Evolutionary conservation across 2,113 vertebrate genomes (phyloP), one percentile per base, ranked within the genome.

Genomic region (Cardinalis cardinalis): DNA sequence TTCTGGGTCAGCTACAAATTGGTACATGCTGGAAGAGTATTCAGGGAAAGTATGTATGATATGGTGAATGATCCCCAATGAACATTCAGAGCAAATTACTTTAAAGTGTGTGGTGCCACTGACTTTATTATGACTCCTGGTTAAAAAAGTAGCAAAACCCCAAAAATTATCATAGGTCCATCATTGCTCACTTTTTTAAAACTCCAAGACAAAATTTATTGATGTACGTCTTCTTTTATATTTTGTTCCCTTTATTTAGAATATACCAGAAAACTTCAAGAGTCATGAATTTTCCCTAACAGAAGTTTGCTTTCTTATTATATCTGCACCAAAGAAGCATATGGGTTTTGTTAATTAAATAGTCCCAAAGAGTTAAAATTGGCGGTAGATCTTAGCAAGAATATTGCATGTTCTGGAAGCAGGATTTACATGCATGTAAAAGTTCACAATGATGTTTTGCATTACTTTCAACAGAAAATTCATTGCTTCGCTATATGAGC

Each of bases 401-500:
- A 10, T 76, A 53, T 60, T 71, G 7, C 20, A 13, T 73, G 20
- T 84, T 83, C 92, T 59, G n/a, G 66, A 87, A 87, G 32, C 14
- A 53, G 38, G 15, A 59, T 72, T 88, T 48, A 18, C 5, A 25
- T 48, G 18, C 25, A 46, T 85, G 38, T 53, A 76, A 23, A 43
- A 90, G 76, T 81, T 96, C 78, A 91, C 46, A 93, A 43, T 91
- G 18, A 60, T 87, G 7, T 84, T 83, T 96, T 97, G 80, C 43
- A 46, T 89, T 93, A 28, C 84, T 76, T 96, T 92, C 43, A 96
- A 93, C 95, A 99, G 99, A 99, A 95, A 98, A 98, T 49, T 98
- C 99, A 6, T 96, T 99, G 87, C 97, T 99, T 96, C 98, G 99
- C 41, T 99, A 99, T 43, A 99, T 99, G 86, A 99, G 98, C 79